Evolutionary conservation across 2,113 vertebrate genomes (phyloP).

Genomic region (Xenus cinereus): DNA sequence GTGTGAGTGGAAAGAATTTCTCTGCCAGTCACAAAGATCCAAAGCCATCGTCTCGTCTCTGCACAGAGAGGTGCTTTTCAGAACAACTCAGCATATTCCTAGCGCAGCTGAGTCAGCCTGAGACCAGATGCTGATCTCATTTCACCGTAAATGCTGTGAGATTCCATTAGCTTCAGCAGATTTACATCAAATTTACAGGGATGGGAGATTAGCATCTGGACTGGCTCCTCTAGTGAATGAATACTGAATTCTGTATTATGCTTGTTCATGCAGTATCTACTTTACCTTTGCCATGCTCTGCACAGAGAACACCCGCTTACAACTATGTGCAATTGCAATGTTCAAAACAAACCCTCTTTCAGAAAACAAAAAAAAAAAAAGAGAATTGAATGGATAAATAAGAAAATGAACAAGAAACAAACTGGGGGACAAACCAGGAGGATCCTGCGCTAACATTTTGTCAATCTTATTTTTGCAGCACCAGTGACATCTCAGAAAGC

Average conservation of each 20-base stretch:
- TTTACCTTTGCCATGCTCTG: neutral
- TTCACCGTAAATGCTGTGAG: slow-evolving; percentile 5
- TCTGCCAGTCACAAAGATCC: neutral
- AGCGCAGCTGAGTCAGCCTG: slow-evolving; percentile 41
- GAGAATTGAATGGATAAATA: neutral
- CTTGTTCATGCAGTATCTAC: neutral
- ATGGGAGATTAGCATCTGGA: slow-evolving; percentile 29
- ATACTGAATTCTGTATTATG: neutral
- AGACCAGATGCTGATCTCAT: slow-evolving; percentile 43
- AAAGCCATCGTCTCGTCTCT: neutral
- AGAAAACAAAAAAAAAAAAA: neutral
- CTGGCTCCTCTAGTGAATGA: neutral
- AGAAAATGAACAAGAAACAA: neutral
- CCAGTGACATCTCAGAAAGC: neutral
- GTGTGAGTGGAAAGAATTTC: neutral
- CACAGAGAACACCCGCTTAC: neutral
- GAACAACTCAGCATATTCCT: neutral
- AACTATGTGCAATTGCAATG: neutral
- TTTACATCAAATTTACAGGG: slow-evolving; percentile 40
- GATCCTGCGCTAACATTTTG: neutral
- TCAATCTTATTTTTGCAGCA: neutral
- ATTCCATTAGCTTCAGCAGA: slow-evolving; percentile 55
- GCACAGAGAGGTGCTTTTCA: slow-evolving; percentile 7
- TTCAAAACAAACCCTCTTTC: neutral
- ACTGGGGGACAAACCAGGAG: neutral